phyloP scores from a whole-genome alignment of 2,888 invertebrate genomes.

The Drosophila prolongata region DNA sequence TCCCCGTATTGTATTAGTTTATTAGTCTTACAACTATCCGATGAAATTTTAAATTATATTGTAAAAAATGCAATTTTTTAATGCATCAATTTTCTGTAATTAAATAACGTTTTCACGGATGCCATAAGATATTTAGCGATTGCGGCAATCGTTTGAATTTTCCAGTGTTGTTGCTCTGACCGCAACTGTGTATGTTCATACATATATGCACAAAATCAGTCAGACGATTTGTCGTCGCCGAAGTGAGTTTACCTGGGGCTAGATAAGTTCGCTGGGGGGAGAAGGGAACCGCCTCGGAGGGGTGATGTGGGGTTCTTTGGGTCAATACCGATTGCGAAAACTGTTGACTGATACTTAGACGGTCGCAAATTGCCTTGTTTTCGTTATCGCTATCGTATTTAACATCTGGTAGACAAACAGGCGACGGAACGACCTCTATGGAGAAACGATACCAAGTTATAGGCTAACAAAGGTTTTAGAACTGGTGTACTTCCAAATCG shows the following conservation, averaged over 20 bases:
- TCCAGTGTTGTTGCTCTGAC: neutral
- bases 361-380: slow-evolving; percentile 51
- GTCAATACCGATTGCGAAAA: slow-evolving; percentile 43
- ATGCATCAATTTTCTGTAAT: neutral
- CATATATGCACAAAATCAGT: slow-evolving; percentile 41
- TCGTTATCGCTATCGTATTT: slow-evolving; percentile 49
- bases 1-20: no score
- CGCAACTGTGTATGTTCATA: slow-evolving; percentile 11
- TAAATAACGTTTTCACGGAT: slow-evolving; percentile 2
- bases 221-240: slow-evolving; percentile 71
- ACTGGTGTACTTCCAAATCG: slow-evolving; percentile 9
- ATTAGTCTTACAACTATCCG: no score
- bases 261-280: slow-evolving; percentile 28
- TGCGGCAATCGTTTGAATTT: neutral
- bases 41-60: no score
- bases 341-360: slow-evolving; percentile 50
- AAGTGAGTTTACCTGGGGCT: slow-evolving; percentile 42
- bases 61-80: no score
- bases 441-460: slow-evolving; percentile 17
- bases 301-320: slow-evolving; percentile 5
- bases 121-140: slow-evolving; percentile 6
- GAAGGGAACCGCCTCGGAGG: neutral
- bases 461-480: slow-evolving; percentile 30
- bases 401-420: slow-evolving; percentile 46
- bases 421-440: slow-evolving; percentile 26